A percentile compares a stretch with the other conserved stretches of the same genome.
Evolutionary conservation across 2,113 vertebrate species (phyloP).

Genomic region (Chloropsis cyanopogon): DNA sequence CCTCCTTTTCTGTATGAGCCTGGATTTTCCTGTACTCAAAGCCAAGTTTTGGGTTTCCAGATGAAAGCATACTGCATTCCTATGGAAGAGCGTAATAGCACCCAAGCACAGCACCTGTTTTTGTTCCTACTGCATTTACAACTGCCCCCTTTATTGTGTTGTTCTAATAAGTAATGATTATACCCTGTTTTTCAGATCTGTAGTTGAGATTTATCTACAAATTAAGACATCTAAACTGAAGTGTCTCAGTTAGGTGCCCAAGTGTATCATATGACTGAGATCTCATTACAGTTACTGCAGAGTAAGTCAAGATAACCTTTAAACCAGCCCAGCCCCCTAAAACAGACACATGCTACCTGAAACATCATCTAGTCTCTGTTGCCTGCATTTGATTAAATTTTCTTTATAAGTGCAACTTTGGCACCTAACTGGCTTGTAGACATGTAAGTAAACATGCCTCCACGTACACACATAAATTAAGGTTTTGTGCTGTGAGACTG

Average conservation of each 20-base stretch:
- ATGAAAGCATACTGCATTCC: background rate
- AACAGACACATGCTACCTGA: background rate
- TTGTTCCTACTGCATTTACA: background rate
- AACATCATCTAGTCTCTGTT: background rate
- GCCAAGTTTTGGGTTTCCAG: background rate
- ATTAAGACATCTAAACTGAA: background rate
- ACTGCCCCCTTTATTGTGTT: background rate
- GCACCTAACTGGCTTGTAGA: background rate
- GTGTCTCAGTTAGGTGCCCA: background rate
- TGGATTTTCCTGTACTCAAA: background rate
- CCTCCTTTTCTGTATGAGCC: background rate
- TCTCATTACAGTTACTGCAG: background rate
- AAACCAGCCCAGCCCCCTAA: background rate
- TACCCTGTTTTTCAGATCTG: background rate
- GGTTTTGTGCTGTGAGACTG: background rate
- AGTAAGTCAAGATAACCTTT: background rate
- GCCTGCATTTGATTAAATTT: background rate
- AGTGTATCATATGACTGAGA: background rate
- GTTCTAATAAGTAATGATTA: background rate
- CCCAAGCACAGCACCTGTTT: background rate
- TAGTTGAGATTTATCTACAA: background rate
- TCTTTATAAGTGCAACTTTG: background rate
- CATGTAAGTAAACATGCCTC: background rate
- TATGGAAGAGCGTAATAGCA: background rate
- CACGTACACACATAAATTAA: background rate